phyloP scores from a whole-genome alignment of 2,113 vertebrate genomes.

The Daphoenositta chrysoptera region DNA sequence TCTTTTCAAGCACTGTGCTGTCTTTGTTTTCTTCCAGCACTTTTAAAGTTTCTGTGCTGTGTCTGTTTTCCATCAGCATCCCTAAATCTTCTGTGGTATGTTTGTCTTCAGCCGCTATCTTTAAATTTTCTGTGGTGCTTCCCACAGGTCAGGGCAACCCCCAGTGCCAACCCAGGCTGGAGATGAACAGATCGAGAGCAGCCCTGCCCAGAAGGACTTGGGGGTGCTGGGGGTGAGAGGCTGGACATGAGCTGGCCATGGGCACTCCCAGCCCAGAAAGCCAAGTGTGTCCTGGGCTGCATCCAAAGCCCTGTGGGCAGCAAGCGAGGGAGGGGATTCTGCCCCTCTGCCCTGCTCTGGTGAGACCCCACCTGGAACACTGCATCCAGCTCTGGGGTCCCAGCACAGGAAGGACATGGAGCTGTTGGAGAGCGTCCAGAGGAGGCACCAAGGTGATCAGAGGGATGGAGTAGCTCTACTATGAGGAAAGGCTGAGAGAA shows the following conservation, averaged over 20 bases:
- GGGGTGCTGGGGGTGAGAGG: neutral
- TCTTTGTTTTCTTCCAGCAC: too few relatives aligned
- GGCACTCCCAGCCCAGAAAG: neutral
- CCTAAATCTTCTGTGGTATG: too few relatives aligned
- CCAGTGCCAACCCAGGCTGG: neutral
- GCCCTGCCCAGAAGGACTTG: neutral
- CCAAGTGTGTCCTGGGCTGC: neutral
- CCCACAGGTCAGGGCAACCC: neutral
- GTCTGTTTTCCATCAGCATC: too few relatives aligned
- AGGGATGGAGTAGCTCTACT: neutral
- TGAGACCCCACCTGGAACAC: neutral
- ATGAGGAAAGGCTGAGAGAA: neutral
- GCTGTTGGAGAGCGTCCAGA: neutral
- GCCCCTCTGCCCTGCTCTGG: neutral
- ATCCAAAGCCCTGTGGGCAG: neutral
- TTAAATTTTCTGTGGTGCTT: too few relatives aligned
- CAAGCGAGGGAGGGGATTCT: neutral
- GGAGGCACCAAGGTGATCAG: neutral
- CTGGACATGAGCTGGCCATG: neutral
- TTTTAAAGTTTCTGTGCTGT: too few relatives aligned
- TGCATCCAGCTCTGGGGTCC: neutral
- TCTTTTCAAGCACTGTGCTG: too few relatives aligned
- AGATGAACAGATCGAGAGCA: neutral
- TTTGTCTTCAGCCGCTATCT: too few relatives aligned
- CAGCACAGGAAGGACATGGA: neutral